Base-by-base conservation (phyloP, 2,113 vertebrate species). In the Blennius ocellaris region DNA sequence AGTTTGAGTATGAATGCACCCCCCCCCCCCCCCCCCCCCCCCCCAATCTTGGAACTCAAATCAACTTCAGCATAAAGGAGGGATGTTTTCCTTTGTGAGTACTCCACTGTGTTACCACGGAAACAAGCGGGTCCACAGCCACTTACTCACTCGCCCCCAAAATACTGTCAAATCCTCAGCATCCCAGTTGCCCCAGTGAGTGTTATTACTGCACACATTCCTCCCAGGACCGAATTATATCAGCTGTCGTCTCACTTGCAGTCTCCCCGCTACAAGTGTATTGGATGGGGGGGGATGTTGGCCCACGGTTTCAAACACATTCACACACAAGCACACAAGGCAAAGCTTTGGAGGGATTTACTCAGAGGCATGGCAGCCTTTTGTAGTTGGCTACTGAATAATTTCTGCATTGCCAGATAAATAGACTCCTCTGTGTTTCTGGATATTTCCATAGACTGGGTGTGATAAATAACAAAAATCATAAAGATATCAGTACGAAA, bases 151-250 rank as follows among this genome's bases (percentile, higher is more conserved):
- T 85, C 70, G 21, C 17, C 71, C 78, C 69, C 64, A 68, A 84
- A 89, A 88, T 90, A 45, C 62, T 62, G 60, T 82, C 81, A 87
- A 89, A 89, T 80, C 88, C 88, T 80, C 76, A 73, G 57, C 54
- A 65, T 74, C 84, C 65, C 72, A 77, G 80, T 75, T 6, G 7
- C 61, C 86, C 69, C 47, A 65, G 69, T 71, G 83, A 83, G 73
- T 91, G 80, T 90, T 90, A 79, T 91, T 83, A 77, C 79, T 90
- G 77, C 65, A 70, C 89, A 83, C 92, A 92, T 94, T 86, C 87
- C 87, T 90, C 79, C 65, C 73, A 77, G 89, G 73, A 86, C 66
- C 75, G 81, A 87, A 81, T 92, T 90, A 86, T 87, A 80, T 92
- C 90, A 93, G 86, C 83, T 90, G 86, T 91, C 43, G 73, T 82